Evolutionary conservation across 2,113 vertebrate species (phyloP).

Genomic region (Plectropomus leopardus): DNA sequence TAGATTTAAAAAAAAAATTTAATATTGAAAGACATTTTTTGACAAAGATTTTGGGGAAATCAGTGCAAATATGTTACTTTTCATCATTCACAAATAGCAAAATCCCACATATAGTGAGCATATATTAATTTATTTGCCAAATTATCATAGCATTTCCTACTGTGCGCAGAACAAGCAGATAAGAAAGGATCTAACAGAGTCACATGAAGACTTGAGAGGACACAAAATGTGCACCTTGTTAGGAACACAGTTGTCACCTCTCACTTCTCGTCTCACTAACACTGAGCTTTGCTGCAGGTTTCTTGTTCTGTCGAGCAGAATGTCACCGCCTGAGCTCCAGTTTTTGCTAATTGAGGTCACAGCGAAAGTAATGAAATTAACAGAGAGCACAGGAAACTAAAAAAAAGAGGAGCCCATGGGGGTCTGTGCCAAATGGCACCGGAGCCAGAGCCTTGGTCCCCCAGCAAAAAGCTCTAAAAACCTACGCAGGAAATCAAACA

Average conservation of each 20-base stretch:
- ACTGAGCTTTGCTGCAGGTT: conserved; percentile 62
- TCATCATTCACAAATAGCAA: background rate
- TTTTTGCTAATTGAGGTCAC: conserved; percentile 85
- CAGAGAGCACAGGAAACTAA: conserved; percentile 75
- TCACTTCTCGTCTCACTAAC: conserved; percentile 26
- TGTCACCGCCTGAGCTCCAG: conserved; percentile 70
- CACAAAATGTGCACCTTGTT: conserved; percentile 43
- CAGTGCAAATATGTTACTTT: conserved; percentile 5
- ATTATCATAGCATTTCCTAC: background rate
- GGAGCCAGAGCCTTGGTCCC: conserved; percentile 71
- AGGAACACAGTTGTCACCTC: conserved; percentile 28
- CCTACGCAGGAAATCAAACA: conserved; percentile 83
- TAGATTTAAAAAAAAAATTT: too few relatives aligned
- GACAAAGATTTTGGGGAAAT: background rate
- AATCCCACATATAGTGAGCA: background rate
- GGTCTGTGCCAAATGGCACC: conserved; percentile 71
- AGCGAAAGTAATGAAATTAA: conserved; percentile 85
- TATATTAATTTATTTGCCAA: background rate
- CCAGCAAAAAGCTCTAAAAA: conserved; percentile 73
- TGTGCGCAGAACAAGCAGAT: conserved; percentile 33
- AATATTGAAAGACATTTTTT: background rate
- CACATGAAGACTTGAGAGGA: conserved; percentile 37
- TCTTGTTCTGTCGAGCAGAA: conserved; percentile 61
- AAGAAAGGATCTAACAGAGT: conserved; percentile 17
- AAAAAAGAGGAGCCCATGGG: conserved; percentile 65